Evolutionary conservation across 2,888 invertebrate genomes (phyloP), one percentile per base, ranked within the genome.

Genomic region (Caenorhabditis doughertyi): DNA sequence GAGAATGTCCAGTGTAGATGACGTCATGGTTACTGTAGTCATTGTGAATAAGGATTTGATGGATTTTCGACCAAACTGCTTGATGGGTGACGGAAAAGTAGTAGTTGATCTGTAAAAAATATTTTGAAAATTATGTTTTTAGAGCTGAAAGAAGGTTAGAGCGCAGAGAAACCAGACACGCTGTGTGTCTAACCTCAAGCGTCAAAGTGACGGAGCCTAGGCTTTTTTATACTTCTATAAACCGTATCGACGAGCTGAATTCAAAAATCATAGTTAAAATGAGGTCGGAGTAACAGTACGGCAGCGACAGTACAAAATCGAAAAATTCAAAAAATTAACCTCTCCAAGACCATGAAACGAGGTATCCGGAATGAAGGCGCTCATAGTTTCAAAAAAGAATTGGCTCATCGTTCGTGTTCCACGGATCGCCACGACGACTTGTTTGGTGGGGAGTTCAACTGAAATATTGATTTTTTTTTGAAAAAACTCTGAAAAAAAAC

Each of bases 1-100:
- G 47, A 11, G 81, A 81, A 23, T 81, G 81, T 2, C 81, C 81
- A 27, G 72, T 81, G 29, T 72, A 81, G 18, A 77, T 60, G 32
- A 81, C 65, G 39, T 81, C 76, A 55, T 81, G 60, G 25, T 72
- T 47, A 29, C 60, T 64, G 55, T 56, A 73, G 18, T 60, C 58
- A 1, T 32, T 9, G n/a, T 62, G 58, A 5, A 21, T 25, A 9
- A 80, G n/a, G 9, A 68, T 18, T 13, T 53, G 35, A 0, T 29
- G 35, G 25, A 80, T 49, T 25, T 62, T 16, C 5, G 60, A 27
- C 73, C 73, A 80, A 2, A 74, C 25, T 2, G 29, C 13, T 16
- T 68, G 3, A 11, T 62, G 55, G 9, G 68, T 68, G n/a, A 56
- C 44, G 7, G 53, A 42, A 44, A 80, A 80, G 44, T 80, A 80